A percentile compares a stretch with the other conserved stretches of the same genome.
Conservation (phyloP, 2,797 vertebrate genomes). For the Eulemur coronatus region DNA sequence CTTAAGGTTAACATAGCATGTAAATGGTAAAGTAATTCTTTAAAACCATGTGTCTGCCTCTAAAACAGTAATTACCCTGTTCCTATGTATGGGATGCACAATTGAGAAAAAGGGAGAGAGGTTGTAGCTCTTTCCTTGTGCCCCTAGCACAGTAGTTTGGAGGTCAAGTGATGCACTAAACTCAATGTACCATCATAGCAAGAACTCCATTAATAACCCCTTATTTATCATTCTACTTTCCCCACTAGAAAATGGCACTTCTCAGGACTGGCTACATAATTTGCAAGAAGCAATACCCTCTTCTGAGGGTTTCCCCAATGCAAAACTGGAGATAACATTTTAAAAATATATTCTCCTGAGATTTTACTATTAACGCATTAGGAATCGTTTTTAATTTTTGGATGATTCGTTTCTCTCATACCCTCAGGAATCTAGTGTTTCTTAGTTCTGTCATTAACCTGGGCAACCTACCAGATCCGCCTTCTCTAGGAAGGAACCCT, state of each 20-base stretch:
- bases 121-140: neutral
- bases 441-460: neutral
- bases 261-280: neutral
- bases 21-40: neutral
- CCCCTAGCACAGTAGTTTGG: neutral
- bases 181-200: neutral
- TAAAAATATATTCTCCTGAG: neutral
- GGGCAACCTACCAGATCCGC: no score
- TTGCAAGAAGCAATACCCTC: neutral
- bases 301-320: neutral
- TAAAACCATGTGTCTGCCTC: neutral
- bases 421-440: neutral
- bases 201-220: neutral
- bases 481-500: neutral
- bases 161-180: neutral
- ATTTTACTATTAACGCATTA: neutral
- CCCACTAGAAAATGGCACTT: neutral
- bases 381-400: neutral
- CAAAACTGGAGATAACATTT: neutral
- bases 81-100: neutral
- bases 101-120: neutral
- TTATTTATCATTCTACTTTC: neutral
- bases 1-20: constrained; percentile 1
- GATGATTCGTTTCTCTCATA: neutral
- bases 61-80: neutral